Conservation (phyloP, 2,888 invertebrate genomes). For the Leptarthrus brevirostris region DNA sequence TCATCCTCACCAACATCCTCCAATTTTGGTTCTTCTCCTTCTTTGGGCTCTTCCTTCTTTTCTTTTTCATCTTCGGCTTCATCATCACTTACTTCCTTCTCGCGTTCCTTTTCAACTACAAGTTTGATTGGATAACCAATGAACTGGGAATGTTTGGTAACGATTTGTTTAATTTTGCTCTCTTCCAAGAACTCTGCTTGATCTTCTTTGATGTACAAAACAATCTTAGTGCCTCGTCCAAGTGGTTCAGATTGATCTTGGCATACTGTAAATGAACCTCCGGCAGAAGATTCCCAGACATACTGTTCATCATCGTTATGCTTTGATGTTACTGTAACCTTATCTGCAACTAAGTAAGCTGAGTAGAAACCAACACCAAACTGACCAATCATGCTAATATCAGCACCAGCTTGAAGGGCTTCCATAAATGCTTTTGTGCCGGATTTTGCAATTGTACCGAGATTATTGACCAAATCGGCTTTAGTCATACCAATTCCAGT, state of each 20-base stretch:
- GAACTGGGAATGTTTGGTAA: slow-evolving; percentile 99
- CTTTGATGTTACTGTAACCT: slow-evolving; percentile 92
- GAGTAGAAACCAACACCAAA: slow-evolving; percentile 99
- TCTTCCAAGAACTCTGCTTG: slow-evolving; percentile 95
- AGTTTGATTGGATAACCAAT: slow-evolving; percentile 98
- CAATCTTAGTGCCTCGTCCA: slow-evolving; percentile 95
- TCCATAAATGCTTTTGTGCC: slow-evolving; percentile 99
- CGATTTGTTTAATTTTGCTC: slow-evolving; percentile 93
- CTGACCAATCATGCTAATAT: slow-evolving; percentile 99
- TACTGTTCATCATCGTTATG: slow-evolving; percentile 99
- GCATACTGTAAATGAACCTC: slow-evolving; percentile 95
- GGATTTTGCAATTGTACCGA: slow-evolving; percentile 99
- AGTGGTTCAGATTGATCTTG: slow-evolving; percentile 81
- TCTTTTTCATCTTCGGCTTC: slow-evolving; percentile 87
- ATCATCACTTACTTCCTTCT: slow-evolving; percentile 95
- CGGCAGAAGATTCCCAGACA: slow-evolving; percentile 98
- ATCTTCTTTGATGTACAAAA: slow-evolving; percentile 95
- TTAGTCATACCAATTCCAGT: slow-evolving; percentile 99
- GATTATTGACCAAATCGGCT: slow-evolving; percentile 97
- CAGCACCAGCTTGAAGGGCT: slow-evolving; percentile 97
- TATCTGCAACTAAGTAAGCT: slow-evolving; percentile 95
- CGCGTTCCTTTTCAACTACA: slow-evolving; percentile 94
- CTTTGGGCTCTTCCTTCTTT: slow-evolving; percentile 61
- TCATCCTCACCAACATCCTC: slow-evolving; percentile 72
- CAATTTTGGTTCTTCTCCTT: slow-evolving; percentile 70